Conservation (phyloP, 2,797 vertebrate genomes). For the Enteromius fasciolatus region DNA sequence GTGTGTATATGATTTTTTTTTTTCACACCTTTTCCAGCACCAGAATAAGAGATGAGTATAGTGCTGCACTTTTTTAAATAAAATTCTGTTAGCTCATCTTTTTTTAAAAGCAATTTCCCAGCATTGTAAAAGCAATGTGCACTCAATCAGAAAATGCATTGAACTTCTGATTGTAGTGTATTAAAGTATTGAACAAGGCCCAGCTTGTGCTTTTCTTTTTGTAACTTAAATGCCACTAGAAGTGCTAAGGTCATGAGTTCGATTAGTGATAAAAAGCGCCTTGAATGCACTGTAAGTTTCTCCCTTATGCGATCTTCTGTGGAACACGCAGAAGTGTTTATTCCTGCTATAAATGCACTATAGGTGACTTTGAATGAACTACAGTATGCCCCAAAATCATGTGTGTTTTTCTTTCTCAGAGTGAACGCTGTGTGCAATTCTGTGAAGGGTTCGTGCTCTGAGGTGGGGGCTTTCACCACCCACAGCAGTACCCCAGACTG, state of each 20-base stretch:
- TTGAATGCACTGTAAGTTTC: background rate
- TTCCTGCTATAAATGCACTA: background rate
- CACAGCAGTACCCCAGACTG: constrained; percentile 90
- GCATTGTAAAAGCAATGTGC: background rate
- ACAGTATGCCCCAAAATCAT: constrained; percentile 15
- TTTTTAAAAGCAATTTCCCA: constrained; percentile 4
- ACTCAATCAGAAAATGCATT: constrained; percentile 23
- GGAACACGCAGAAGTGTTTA: background rate
- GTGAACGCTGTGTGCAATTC: constrained; percentile 89
- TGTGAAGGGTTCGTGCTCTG: constrained; percentile 89
- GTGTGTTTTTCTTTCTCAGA: constrained; percentile 72
- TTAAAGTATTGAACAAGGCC: background rate
- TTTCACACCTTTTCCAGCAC: constrained; percentile 1
- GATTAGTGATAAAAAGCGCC: background rate
- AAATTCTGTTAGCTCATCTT: background rate
- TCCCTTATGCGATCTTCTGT: background rate
- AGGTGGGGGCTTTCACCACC: constrained; percentile 90
- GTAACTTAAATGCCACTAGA: background rate
- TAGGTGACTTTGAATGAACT: background rate
- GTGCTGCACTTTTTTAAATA: too few species aligned
- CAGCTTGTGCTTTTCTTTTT: background rate
- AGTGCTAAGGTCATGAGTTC: background rate
- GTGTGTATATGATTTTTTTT: background rate
- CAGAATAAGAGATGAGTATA: constrained; percentile 1
- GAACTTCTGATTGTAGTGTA: constrained; percentile 22